Evolutionary conservation across 2,113 vertebrate species (phyloP).

Genomic region (Hemichromis elongatus): DNA sequence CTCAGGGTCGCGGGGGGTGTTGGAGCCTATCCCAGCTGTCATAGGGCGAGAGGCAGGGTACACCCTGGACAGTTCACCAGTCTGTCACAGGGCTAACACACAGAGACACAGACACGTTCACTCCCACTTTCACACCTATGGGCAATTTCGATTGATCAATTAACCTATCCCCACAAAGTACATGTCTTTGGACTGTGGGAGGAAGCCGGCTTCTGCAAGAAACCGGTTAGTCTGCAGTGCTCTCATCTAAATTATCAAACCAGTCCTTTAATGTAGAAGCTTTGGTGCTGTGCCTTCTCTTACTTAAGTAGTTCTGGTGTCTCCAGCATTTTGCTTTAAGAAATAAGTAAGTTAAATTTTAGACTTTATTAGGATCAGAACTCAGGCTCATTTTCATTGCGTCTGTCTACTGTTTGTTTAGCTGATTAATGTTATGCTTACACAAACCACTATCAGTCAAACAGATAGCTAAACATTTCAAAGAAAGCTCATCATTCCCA

Average conservation of each 20-base stretch:
- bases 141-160: too few relatives aligned
- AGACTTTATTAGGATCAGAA: background rate
- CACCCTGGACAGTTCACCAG: too few relatives aligned
- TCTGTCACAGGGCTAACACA: too few relatives aligned
- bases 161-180: too few relatives aligned
- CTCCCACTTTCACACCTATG: too few relatives aligned
- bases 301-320: background rate
- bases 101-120: too few relatives aligned
- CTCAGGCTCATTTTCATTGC: background rate
- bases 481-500: background rate
- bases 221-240: background rate
- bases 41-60: too few relatives aligned
- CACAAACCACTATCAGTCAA: background rate
- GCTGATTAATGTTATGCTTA: background rate
- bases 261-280: background rate
- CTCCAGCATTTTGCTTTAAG: background rate
- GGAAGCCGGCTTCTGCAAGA: background rate
- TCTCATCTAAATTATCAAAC: background rate
- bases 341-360: background rate
- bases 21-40: too few relatives aligned
- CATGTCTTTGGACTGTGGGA: too few relatives aligned
- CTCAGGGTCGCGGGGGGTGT: too few relatives aligned
- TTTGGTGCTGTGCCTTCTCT: background rate
- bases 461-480: background rate
- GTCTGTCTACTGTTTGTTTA: background rate